These are phyloP conservation scores for Sweltsa coloradensis DNA, from an alignment of 1,140 invertebrate species.

Conservation along the genomic window DNA sequence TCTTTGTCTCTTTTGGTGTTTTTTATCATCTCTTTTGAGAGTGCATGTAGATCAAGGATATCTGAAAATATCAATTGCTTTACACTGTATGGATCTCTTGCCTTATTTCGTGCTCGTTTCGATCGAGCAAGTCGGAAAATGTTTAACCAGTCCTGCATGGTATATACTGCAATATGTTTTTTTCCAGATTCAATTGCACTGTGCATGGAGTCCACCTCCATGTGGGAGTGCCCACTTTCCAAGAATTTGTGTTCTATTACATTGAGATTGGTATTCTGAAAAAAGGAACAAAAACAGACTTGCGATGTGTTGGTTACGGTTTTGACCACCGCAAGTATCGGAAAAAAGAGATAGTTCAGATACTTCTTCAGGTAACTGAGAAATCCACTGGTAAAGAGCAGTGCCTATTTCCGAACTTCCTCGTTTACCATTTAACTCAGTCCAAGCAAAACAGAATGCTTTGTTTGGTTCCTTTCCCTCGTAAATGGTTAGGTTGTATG, in stretches of 20 bases:
- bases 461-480: neutral
- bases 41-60: conserved; percentile 10
- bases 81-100: conserved; percentile 8
- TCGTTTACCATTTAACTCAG: conserved; percentile 2
- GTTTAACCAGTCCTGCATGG: conserved; percentile 12
- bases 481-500: conserved; percentile 6
- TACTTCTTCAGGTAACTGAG: conserved; percentile 10
- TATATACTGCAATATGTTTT: conserved; percentile 10
- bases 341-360: conserved; percentile 16
- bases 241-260: conserved; percentile 16
- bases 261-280: conserved; percentile 13
- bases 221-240: conserved; percentile 13
- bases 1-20: conserved; percentile 1
- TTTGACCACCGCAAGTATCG: conserved; percentile 18
- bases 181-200: conserved; percentile 14
- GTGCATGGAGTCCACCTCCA: conserved; percentile 22
- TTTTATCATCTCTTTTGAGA: conserved; percentile 4
- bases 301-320: conserved; percentile 15
- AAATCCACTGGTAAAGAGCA: conserved; percentile 9
- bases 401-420: conserved; percentile 3
- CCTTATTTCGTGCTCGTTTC: conserved; percentile 10
- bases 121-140: conserved; percentile 12
- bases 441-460: conserved; percentile 3
- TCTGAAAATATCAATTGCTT: conserved; percentile 13
- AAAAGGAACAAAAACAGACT: conserved; percentile 12